These are phyloP conservation scores for Mimas tiliae DNA, from an alignment of 2,888 invertebrate species.

Conservation along the genomic window DNA sequence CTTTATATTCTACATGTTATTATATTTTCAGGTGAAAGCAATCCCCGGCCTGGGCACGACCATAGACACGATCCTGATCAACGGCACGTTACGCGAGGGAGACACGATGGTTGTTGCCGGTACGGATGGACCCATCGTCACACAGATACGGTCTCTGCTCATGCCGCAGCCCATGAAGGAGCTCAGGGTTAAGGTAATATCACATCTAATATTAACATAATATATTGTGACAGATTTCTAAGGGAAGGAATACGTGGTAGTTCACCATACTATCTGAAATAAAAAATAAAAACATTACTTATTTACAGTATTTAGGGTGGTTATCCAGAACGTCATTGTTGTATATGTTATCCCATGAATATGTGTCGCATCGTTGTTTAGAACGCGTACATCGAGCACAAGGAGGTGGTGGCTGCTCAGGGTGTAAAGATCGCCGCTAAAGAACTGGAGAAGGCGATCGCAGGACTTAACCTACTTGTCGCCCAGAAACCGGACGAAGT, in stretches of 20 bases:
- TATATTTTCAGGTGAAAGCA: slow-evolving; percentile 90
- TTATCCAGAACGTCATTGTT: too few species aligned
- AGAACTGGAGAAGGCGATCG: slow-evolving; percentile 98
- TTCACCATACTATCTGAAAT: too few species aligned
- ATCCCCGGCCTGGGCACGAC: slow-evolving; percentile 98
- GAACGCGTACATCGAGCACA: slow-evolving; percentile 97
- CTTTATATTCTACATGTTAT: too few species aligned
- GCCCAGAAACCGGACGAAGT: slow-evolving; percentile 97
- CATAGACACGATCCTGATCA: slow-evolving; percentile 99
- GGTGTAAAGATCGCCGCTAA: slow-evolving; percentile 99
- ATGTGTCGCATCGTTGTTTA: slow-evolving; percentile 52
- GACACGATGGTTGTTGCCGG: slow-evolving; percentile 98
- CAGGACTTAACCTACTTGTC: slow-evolving; percentile 96
- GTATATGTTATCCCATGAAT: too few species aligned
- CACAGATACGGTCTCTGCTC: slow-evolving; percentile 97
- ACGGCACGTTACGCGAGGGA: slow-evolving; percentile 96
- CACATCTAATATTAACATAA: neutral
- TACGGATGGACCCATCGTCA: slow-evolving; percentile 98
- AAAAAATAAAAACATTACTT: neutral
- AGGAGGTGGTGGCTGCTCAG: slow-evolving; percentile 97
- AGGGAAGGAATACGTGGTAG: too few species aligned
- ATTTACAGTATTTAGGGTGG: too few species aligned
- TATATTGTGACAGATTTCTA: neutral
- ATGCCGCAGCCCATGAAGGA: slow-evolving; percentile 99
- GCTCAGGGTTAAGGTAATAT: slow-evolving; percentile 93